phyloP scores from a whole-genome alignment of 2,113 vertebrate genomes.

The Manacus vitellinus region DNA sequence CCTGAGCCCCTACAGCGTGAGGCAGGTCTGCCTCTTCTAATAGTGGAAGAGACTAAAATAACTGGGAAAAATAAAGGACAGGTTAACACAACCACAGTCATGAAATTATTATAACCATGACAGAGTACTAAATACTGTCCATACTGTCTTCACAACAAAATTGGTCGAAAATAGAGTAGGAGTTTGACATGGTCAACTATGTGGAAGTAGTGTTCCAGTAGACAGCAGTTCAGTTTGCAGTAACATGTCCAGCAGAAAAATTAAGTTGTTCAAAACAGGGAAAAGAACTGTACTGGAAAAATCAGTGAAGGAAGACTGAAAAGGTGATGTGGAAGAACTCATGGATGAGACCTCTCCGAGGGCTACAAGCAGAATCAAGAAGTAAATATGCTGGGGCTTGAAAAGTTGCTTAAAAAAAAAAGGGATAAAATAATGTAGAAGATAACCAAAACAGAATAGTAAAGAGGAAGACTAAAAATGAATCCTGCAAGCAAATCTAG shows the following conservation, averaged over 20 bases:
- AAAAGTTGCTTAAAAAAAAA: background rate
- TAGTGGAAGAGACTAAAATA: slow-evolving; percentile 10
- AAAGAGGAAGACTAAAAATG: background rate
- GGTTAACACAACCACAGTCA: background rate
- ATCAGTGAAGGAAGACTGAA: background rate
- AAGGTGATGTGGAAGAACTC: background rate
- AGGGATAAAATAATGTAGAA: background rate
- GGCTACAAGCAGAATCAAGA: background rate
- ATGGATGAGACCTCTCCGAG: background rate
- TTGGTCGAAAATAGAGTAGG: background rate
- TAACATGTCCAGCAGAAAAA: background rate
- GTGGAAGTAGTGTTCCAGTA: background rate
- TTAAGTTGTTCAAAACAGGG: background rate
- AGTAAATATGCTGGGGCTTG: background rate
- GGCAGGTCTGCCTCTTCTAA: background rate
- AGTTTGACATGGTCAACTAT: background rate
- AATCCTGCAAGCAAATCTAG: background rate
- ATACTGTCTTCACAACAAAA: background rate
- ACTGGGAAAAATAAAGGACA: slow-evolving; percentile 1
- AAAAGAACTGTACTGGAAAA: background rate
- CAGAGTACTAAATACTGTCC: background rate
- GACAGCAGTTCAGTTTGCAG: background rate
- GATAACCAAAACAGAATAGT: background rate
- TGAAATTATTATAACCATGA: background rate
- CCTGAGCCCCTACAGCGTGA: background rate